A percentile compares a stretch with the other conserved stretches of the same genome.
phyloP scores from a whole-genome alignment of 2,888 invertebrate species.

The Dusona sp. region DNA sequence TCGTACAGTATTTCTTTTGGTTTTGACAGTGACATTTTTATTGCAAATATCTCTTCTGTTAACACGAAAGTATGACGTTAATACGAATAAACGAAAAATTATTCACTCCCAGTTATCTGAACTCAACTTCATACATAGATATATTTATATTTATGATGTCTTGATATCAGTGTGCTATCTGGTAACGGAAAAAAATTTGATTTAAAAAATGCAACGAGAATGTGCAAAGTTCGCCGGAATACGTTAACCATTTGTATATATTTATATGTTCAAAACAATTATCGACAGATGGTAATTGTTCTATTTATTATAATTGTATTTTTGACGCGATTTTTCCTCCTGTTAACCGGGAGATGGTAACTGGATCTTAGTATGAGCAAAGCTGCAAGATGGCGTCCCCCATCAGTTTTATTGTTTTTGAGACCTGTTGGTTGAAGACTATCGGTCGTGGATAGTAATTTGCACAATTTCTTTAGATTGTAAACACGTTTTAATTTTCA shows the following conservation, averaged over 20 bases:
- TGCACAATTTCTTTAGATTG: too few relatives aligned
- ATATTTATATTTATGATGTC: background rate
- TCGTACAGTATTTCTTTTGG: conserved; percentile 87
- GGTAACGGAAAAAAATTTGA: background rate
- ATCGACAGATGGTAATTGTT: too few relatives aligned
- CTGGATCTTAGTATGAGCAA: too few relatives aligned
- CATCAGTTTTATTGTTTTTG: too few relatives aligned
- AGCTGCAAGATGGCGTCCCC: too few relatives aligned
- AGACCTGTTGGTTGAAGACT: too few relatives aligned
- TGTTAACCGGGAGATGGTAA: too few relatives aligned
- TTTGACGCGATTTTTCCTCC: too few relatives aligned
- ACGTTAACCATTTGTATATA: background rate
- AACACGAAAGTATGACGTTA: background rate
- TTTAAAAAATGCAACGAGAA: background rate
- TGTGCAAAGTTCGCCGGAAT: background rate
- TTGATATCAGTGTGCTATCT: background rate
- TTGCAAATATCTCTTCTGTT: background rate
- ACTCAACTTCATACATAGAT: background rate
- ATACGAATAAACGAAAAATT: background rate
- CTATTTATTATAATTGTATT: too few relatives aligned
- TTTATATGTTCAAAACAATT: too few relatives aligned
- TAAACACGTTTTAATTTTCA: too few relatives aligned
- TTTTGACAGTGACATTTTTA: conserved; percentile 89
- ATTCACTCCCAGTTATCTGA: background rate
- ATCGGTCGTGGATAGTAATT: too few relatives aligned